Conservation (phyloP, 2,888 invertebrate species). For the Furcula furcula region DNA sequence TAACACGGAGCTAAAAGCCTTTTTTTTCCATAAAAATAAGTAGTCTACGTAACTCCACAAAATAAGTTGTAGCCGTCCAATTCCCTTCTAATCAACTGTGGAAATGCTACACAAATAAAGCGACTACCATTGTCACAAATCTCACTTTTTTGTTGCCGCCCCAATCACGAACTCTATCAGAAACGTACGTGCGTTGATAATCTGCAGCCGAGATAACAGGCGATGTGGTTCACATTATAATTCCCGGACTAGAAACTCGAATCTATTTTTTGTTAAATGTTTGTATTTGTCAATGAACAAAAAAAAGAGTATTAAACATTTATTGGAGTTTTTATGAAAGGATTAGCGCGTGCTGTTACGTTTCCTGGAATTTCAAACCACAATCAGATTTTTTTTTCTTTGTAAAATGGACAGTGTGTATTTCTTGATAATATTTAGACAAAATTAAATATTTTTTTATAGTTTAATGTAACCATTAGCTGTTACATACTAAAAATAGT, state of each 20-base stretch:
- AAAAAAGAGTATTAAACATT: constrained; percentile 43
- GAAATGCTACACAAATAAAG: constrained; percentile 38
- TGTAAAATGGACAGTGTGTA: constrained; percentile 7
- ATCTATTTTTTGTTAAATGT: constrained; percentile 46
- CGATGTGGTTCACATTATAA: constrained; percentile 57
- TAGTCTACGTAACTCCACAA: constrained; percentile 5
- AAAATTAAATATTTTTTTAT: constrained; percentile 2
- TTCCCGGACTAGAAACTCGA: constrained; percentile 39
- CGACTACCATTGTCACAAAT: constrained; percentile 34
- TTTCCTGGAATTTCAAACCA: constrained; percentile 20
- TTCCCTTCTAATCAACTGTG: constrained; percentile 16
- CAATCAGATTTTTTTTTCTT: constrained; percentile 19
- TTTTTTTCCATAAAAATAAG: neutral
- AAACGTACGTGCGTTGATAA: constrained; percentile 62
- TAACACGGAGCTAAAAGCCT: constrained; percentile 11
- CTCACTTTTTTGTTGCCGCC: constrained; percentile 44
- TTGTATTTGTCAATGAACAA: constrained; percentile 43
- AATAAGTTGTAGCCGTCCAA: constrained; percentile 16
- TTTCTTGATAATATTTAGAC: constrained; percentile 1
- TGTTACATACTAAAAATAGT: too few relatives aligned
- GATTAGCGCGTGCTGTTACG: constrained; percentile 40
- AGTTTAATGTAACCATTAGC: too few relatives aligned
- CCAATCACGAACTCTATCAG: constrained; percentile 53
- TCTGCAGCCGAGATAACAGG: constrained; percentile 39
- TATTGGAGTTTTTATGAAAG: constrained; percentile 24